phyloP scores from a whole-genome alignment of 1,140 invertebrate genomes.

The Dinoponera quadriceps region DNA sequence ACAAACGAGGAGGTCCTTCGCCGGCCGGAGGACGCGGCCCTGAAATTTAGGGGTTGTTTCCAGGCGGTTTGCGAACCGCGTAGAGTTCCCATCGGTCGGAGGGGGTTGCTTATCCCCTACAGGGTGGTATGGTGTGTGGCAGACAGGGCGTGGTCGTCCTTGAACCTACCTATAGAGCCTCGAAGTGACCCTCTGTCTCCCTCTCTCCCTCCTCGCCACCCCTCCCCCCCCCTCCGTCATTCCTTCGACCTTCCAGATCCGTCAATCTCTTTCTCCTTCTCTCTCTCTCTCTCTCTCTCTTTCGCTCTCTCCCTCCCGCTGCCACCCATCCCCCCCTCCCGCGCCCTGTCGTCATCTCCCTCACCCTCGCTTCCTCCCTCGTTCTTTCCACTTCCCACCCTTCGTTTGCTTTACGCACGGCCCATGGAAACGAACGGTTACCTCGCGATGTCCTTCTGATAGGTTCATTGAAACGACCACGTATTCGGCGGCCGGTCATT shows the following conservation, averaged over 20 bases:
- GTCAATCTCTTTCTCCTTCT: slow-evolving; percentile 14
- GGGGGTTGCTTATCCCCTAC: slow-evolving; percentile 59
- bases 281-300: slow-evolving; percentile 43
- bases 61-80: slow-evolving; percentile 77
- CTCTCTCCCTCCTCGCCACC: slow-evolving; percentile 46
- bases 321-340: neutral
- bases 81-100: slow-evolving; percentile 58
- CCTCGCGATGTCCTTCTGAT: slow-evolving; percentile 61
- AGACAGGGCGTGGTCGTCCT: slow-evolving; percentile 85
- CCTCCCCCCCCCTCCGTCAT: slow-evolving; percentile 46
- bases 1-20: slow-evolving; percentile 37
- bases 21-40: slow-evolving; percentile 61
- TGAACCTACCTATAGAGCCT: slow-evolving; percentile 78
- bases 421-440: slow-evolving; percentile 54
- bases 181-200: slow-evolving; percentile 46
- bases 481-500: slow-evolving; percentile 18
- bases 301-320: slow-evolving; percentile 36
- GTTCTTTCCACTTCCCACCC: slow-evolving; percentile 30
- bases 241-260: slow-evolving; percentile 41
- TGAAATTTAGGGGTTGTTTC: slow-evolving; percentile 76
- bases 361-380: slow-evolving; percentile 31
- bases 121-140: slow-evolving; percentile 71
- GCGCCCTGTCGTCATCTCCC: slow-evolving; percentile 31
- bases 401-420: slow-evolving; percentile 51
- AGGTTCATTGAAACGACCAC: slow-evolving; percentile 37